Conservation (phyloP, 2,888 invertebrate genomes). For the Hetaerina titia region DNA sequence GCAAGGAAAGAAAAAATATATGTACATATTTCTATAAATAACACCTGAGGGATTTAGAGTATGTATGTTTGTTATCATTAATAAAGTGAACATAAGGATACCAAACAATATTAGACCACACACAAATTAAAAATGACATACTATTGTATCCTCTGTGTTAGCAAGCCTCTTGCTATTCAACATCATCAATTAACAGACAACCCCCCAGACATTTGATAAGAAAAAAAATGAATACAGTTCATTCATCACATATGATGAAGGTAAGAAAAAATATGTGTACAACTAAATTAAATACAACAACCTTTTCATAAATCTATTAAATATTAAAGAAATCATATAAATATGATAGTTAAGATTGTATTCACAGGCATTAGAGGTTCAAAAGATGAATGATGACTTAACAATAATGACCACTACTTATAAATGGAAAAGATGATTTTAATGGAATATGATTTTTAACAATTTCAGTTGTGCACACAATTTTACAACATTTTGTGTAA, state of each 20-base stretch:
- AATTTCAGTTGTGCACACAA: background rate
- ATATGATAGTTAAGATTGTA: background rate
- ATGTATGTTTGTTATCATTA: background rate
- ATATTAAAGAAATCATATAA: background rate
- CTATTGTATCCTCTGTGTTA: background rate
- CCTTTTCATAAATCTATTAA: background rate
- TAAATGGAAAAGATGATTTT: background rate
- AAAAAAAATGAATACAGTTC: background rate
- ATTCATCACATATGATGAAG: background rate
- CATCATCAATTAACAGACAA: background rate
- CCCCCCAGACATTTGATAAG: background rate
- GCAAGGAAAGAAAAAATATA: conserved; percentile 39
- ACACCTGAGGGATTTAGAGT: background rate
- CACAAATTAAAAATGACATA: background rate
- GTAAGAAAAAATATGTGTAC: background rate
- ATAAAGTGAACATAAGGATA: background rate
- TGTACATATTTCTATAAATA: background rate
- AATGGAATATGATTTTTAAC: background rate
- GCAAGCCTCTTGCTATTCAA: background rate
- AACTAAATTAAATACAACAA: background rate
- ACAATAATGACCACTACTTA: background rate
- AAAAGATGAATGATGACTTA: background rate
- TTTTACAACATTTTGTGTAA: background rate
- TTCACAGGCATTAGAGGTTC: background rate
- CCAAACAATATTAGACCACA: background rate